Percentiles rank a stretch among this genome's conserved stretches.
These are phyloP conservation scores for Calcarius lapponicus DNA, from an alignment of 2,797 vertebrate genomes.

Conservation along the genomic window DNA sequence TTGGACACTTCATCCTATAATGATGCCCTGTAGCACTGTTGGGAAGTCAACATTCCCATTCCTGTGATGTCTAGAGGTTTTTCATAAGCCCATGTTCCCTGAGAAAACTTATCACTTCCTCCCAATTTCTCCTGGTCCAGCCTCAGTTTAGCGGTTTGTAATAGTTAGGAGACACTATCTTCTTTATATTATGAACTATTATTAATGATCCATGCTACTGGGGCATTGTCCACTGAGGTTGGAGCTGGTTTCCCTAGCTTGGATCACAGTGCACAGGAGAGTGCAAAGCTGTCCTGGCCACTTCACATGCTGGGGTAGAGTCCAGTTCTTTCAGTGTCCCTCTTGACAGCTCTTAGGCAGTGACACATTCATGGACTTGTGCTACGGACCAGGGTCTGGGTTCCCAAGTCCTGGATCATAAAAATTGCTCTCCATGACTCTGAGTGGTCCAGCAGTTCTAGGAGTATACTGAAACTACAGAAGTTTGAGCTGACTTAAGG, in stretches of 20 bases:
- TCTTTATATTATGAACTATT: background rate
- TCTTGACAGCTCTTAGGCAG: background rate
- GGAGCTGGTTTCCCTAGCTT: background rate
- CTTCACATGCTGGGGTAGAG: accelerated
- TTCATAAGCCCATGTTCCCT: background rate
- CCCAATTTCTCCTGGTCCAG: background rate
- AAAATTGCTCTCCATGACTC: background rate
- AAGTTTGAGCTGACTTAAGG: background rate
- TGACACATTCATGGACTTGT: background rate
- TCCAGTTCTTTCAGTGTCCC: background rate
- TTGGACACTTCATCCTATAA: background rate
- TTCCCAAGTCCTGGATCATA: background rate
- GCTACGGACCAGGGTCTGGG: background rate
- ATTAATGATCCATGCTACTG: background rate
- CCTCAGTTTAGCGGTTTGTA: background rate
- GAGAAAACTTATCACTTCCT: background rate
- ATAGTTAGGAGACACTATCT: background rate
- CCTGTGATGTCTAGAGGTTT: background rate
- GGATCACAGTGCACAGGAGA: background rate
- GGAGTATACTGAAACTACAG: background rate
- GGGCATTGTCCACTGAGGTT: background rate
- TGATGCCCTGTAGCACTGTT: background rate
- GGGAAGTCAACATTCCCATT: background rate
- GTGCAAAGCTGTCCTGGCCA: background rate
- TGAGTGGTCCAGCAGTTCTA: background rate